Conservation (phyloP, 2,888 invertebrate genomes). For the Drosophila engyochracea region DNA sequence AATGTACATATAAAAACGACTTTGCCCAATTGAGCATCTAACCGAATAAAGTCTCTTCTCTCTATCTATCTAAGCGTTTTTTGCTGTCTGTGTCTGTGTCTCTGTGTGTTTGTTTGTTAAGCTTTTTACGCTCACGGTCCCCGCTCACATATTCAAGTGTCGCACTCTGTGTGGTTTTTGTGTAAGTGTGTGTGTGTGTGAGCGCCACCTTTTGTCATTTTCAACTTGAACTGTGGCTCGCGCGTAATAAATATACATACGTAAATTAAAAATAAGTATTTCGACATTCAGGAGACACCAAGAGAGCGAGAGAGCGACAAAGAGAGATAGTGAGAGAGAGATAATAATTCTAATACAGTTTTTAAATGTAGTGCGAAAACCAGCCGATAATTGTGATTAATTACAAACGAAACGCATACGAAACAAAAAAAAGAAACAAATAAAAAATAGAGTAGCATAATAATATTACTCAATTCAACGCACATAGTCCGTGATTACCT, state of each 20-base stretch:
- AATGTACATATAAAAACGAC: slow-evolving; percentile 44
- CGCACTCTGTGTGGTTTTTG: slow-evolving; percentile 12
- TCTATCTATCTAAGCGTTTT: slow-evolving; percentile 29
- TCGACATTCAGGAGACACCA: slow-evolving; percentile 69
- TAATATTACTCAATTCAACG: slow-evolving; percentile 39
- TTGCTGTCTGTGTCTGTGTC: slow-evolving; percentile 9
- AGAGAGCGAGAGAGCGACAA: background rate
- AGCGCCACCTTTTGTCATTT: slow-evolving; percentile 55
- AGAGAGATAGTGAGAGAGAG: background rate
- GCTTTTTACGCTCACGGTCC: slow-evolving; percentile 48
- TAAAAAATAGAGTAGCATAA: slow-evolving; percentile 29
- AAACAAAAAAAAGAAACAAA: slow-evolving; percentile 41
- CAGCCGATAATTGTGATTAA: slow-evolving; percentile 70
- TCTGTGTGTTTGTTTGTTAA: slow-evolving; percentile 36
- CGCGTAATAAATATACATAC: slow-evolving; percentile 40
- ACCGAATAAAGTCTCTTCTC: slow-evolving; percentile 46
- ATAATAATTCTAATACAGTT: slow-evolving; percentile 19
- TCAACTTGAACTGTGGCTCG: slow-evolving; percentile 73
- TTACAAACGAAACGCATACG: slow-evolving; percentile 31
- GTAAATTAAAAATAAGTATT: slow-evolving; percentile 77
- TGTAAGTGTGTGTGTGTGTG: slow-evolving; percentile 22
- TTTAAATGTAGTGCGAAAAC: slow-evolving; percentile 43
- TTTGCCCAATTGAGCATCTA: slow-evolving; percentile 63
- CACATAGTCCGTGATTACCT: slow-evolving; percentile 67
- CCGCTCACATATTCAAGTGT: slow-evolving; percentile 25